Conservation (phyloP, 2,113 vertebrate genomes). For the Parus major region DNA sequence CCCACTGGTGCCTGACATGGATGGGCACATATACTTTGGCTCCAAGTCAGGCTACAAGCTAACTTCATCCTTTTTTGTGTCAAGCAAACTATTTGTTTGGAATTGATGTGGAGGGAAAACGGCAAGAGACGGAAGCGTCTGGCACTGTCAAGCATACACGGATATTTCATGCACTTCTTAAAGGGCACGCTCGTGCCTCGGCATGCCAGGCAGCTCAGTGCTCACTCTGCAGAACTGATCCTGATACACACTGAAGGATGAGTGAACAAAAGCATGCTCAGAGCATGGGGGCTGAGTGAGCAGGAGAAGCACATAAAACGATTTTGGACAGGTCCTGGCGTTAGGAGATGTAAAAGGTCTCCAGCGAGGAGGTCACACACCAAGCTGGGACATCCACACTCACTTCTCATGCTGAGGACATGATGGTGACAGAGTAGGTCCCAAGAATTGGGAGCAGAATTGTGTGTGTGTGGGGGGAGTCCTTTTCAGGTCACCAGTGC, state of each 20-base stretch:
- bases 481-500: not conserved
- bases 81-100: not conserved
- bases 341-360: not conserved
- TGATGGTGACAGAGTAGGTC: fast-evolving
- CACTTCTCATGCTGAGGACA: not conserved
- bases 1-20: not conserved
- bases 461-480: not conserved
- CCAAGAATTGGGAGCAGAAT: fast-evolving
- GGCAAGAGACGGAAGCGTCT: not conserved
- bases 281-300: fast-evolving
- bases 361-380: fast-evolving
- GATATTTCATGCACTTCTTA: not conserved
- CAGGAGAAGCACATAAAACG: fast-evolving
- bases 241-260: not conserved
- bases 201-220: not conserved
- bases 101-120: not conserved
- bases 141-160: not conserved
- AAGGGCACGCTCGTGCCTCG: not conserved
- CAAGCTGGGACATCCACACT: not conserved
- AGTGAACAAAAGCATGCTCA: not conserved
- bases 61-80: not conserved
- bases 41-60: not conserved
- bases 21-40: not conserved
- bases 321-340: fast-evolving
- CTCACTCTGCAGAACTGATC: not conserved